Evolutionary conservation across 35 echinoderm and acorn worm genomes (phyloP), one percentile per base, ranked within the genome.

Genomic region (Nesometra sesokonis): DNA sequence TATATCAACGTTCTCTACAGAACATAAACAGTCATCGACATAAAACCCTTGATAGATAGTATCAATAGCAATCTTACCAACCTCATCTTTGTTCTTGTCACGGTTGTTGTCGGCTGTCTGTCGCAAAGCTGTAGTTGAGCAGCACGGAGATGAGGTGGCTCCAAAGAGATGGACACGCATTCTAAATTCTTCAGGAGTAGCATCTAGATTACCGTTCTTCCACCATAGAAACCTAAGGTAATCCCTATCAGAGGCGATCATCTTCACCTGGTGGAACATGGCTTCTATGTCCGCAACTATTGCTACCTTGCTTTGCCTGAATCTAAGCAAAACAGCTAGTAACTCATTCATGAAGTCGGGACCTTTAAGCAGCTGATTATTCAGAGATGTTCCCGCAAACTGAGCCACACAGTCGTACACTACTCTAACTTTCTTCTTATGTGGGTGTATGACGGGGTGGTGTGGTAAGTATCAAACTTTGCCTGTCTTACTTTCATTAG

Each of bases 251-350:
- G n/a, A n/a, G 17, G 84, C 79, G 0, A 36, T 38, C 1, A 92
- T 37, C 19, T 32, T 77, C 4, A 92, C 91, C 82, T 93, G 91
- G 38, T 93, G 80, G 35, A 89, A 93, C 91, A 93, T 93, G 0
- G 87, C 87, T 78, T 92, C 85, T 0, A 92, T 88, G 39, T 92
- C 90, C 0, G 85, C 39, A 2, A 92, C 82, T 27, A 93, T 43
- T 3, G 91, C 91, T 27, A 93, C 82, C 17, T 21, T 36, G 0
- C 57, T 35, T 30, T 82, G 36, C 32, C 91, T 85, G 35, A 93
- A 93, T 11, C 91, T 46, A 0, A 85, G 31, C 15, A 92, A 82
- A 30, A 85, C 91, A 17, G 86, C 91, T 0, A 88, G 43, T 30
- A 92, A 80, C 15, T 82, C 37, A 40, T 85, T 88, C n/a, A 84